A percentile compares a stretch with the other conserved stretches of the same genome.
Conservation (phyloP, 2,113 vertebrate species). For the Caretta caretta region DNA sequence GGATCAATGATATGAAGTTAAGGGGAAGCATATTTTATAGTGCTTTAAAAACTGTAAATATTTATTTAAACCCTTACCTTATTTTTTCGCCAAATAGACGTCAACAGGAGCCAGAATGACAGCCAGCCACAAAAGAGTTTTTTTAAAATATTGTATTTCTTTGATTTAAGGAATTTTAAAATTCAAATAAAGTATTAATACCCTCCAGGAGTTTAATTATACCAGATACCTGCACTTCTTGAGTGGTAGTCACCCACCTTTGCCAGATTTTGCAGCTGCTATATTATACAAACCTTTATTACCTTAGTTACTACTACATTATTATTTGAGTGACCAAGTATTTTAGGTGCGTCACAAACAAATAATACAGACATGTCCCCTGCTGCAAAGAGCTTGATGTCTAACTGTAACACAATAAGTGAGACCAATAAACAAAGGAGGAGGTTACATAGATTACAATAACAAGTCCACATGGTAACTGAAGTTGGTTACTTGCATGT, state of each 20-base stretch:
- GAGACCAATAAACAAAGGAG: rapidly evolving
- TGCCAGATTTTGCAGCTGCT: background rate
- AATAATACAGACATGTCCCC: background rate
- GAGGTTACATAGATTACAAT: background rate
- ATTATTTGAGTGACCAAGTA: background rate
- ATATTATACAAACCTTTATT: rapidly evolving
- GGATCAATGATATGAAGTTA: background rate
- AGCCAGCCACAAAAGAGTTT: too few species aligned
- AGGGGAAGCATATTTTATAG: background rate
- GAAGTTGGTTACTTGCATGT: rapidly evolving
- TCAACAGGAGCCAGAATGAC: background rate
- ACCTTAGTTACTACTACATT: background rate
- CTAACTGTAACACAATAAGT: background rate
- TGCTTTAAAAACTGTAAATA: background rate
- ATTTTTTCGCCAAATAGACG: background rate
- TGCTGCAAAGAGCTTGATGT: background rate
- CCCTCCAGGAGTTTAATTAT: background rate
- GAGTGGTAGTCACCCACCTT: background rate
- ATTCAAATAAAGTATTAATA: background rate
- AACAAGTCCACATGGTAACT: background rate
- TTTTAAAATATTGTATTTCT: background rate
- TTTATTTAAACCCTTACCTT: background rate
- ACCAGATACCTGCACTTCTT: background rate
- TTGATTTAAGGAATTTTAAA: background rate
- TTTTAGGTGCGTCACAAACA: background rate